Conservation (phyloP, 2,113 vertebrate species). For the Platanista minor region DNA sequence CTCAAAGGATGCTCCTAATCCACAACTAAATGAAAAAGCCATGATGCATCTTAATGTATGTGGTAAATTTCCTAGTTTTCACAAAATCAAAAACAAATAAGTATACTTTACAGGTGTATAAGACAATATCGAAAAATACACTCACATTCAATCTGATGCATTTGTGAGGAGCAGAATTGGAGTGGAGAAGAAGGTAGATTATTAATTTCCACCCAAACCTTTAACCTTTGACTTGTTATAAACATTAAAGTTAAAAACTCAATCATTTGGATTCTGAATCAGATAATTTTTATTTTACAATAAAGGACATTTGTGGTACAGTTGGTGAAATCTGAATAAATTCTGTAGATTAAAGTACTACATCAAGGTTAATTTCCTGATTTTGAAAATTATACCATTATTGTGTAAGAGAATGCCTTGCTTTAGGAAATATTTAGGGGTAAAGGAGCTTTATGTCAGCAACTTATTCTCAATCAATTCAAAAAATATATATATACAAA, state of each 20-base stretch:
- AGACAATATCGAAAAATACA: background rate
- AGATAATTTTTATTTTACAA: background rate
- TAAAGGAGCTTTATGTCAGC: background rate
- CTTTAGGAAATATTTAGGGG: background rate
- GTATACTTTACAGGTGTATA: background rate
- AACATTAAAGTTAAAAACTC: background rate
- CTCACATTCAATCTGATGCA: background rate
- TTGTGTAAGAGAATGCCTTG: background rate
- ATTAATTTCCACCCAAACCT: background rate
- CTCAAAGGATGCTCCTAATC: background rate
- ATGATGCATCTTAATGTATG: background rate
- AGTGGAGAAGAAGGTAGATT: background rate
- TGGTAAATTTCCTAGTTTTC: background rate
- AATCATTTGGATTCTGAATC: background rate
- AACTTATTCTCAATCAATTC: background rate
- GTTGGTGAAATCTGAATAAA: background rate
- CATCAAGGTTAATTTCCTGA: background rate
- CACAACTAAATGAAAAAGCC: background rate
- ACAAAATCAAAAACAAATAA: background rate
- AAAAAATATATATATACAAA: background rate
- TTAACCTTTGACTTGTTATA: background rate
- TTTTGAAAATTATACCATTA: background rate
- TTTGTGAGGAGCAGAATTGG: background rate
- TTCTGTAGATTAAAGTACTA: background rate
- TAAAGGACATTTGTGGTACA: background rate